Conservation (phyloP, 2,888 invertebrate genomes). For the Callinectes sapidus region DNA sequence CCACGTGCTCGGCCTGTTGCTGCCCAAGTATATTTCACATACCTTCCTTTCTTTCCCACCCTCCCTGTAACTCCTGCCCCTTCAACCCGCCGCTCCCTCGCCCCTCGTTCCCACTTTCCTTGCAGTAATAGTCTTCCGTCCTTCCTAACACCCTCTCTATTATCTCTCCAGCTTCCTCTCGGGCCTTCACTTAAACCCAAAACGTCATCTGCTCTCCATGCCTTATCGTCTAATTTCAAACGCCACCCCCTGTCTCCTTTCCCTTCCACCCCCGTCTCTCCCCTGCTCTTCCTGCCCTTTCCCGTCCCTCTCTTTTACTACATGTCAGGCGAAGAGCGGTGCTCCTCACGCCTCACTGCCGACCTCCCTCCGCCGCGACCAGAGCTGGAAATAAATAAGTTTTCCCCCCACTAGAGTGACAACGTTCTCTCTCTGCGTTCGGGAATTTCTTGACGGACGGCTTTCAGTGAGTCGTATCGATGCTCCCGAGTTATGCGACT, state of each 20-base stretch:
- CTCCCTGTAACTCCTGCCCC: background rate
- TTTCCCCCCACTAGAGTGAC: slow-evolving; percentile 4
- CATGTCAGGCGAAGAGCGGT: slow-evolving; percentile 33
- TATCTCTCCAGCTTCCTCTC: slow-evolving; percentile 26
- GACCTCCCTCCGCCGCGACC: background rate
- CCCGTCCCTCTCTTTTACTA: background rate
- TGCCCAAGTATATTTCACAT: background rate
- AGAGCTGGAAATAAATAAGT: slow-evolving; percentile 16
- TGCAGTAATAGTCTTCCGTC: slow-evolving; percentile 12
- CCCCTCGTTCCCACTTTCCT: background rate
- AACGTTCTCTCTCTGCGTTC: background rate
- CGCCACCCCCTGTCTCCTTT: background rate
- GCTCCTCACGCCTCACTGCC: slow-evolving; percentile 5
- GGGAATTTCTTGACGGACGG: slow-evolving; percentile 24
- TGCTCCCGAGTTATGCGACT: background rate
- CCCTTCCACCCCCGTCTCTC: background rate
- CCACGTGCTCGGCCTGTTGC: background rate
- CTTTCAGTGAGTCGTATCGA: background rate
- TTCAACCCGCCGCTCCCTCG: background rate
- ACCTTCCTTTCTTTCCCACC: background rate
- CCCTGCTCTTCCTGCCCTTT: slow-evolving; percentile 1
- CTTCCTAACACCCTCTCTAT: slow-evolving; percentile 3
- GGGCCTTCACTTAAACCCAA: background rate
- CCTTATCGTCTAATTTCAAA: slow-evolving; percentile 19
- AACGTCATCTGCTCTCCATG: slow-evolving; percentile 26